Evolutionary conservation across 2,797 vertebrate genomes (phyloP).

Genomic region (Bradypodion ventrale): DNA sequence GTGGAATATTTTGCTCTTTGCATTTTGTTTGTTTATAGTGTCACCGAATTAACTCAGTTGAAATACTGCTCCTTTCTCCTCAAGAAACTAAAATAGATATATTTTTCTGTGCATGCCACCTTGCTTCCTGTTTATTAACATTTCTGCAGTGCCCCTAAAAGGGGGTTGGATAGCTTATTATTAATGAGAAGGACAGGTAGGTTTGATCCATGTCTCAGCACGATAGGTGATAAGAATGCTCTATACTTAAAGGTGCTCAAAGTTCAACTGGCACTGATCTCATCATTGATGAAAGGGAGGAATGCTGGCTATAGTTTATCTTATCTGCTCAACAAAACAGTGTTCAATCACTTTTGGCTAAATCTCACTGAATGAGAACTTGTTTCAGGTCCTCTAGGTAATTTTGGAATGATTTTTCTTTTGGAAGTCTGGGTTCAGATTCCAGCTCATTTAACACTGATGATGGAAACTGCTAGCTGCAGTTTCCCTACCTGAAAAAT

Average conservation of each 20-base stretch:
- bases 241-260: neutral
- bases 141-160: neutral
- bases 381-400: neutral
- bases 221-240: neutral
- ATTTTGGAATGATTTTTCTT: neutral
- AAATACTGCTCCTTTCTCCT: neutral
- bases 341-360: neutral
- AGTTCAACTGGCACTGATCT: neutral
- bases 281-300: neutral
- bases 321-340: neutral
- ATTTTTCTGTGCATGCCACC: constrained; percentile 7
- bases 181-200: neutral
- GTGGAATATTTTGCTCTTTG: constrained; percentile 6
- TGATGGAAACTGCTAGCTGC: neutral
- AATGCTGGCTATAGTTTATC: neutral
- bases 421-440: neutral
- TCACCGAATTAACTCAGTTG: neutral
- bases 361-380: neutral
- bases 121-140: constrained; percentile 11
- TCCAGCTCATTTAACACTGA: neutral
- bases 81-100: neutral
- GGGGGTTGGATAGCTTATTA: neutral
- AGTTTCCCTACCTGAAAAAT: neutral
- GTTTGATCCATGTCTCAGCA: constrained; percentile 3
- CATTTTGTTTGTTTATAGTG: constrained; percentile 22